Base-by-base conservation (phyloP, 2,797 vertebrate genomes). In the Hirundo rustica region DNA sequence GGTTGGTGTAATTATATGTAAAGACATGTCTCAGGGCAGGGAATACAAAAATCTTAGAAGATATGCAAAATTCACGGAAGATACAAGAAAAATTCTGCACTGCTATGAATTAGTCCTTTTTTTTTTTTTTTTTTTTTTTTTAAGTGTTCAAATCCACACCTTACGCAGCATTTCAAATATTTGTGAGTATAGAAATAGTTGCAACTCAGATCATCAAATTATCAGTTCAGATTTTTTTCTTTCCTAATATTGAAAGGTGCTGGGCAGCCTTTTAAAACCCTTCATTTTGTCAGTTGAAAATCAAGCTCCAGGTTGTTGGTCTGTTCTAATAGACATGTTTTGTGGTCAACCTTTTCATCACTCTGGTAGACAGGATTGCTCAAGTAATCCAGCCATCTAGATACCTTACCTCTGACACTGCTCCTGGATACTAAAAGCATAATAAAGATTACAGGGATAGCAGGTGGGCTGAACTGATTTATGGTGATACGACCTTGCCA, bases 321-420 rank as follows among this genome's bases (percentile, higher is more conserved):
- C 47, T 91, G 13, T 88, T 90, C 53, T 77, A 65, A 77, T n/a
- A 75, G 75, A 82, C 13, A 38, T 68, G 58, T 88, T 96, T 94
- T 87, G 87, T 92, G 89, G 61, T 89, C 81, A 85, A 61, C 47
- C 93, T 94, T 97, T 96, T 97, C 95, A 91, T 95, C 89, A 70
- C 92, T 73, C 91, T 73, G 61, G 84, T 57, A 89, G 92, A 57
- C 58, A 74, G 78, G 80, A 95, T 97, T 94, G 91, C 85, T 95
- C 54, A 77, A 79, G 85, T 96, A 96, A 96, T 95, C 88, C 87
- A 68, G 48, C n/a, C 27, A 48, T 89, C 77, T 79, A 90, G 83
- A 95, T 93, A 73, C 82, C 58, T 95, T 77, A 91, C 75, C 60
- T 92, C 61, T 6, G 5, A 83, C 65, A 45, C 75, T 92, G 70